phyloP scores from a whole-genome alignment of 2,797 vertebrate species.

The Delichon dasypus region DNA sequence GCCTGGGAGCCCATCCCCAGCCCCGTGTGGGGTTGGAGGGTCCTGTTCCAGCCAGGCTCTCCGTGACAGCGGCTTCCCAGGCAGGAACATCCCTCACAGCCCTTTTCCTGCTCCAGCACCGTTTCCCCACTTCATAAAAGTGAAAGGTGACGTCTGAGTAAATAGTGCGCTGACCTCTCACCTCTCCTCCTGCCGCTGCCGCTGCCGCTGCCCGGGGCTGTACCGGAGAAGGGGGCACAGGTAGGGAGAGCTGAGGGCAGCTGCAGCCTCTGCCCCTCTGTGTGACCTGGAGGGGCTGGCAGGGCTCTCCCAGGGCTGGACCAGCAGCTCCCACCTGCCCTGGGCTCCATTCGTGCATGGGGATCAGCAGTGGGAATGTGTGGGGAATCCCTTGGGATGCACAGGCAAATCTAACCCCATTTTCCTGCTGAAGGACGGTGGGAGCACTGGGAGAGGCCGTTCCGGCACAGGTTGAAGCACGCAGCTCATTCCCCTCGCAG shows the following conservation, averaged over 20 bases:
- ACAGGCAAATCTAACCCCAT: fast-evolving
- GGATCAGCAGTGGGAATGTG: neutral
- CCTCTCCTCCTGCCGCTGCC: neutral
- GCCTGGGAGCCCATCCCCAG: neutral
- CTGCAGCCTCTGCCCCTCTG: fast-evolving
- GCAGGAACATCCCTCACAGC: neutral
- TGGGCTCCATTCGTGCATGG: fast-evolving
- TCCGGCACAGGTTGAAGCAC: neutral
- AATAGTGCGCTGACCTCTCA: slow-evolving; percentile 77
- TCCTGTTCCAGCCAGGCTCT: neutral
- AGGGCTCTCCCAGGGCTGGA: neutral
- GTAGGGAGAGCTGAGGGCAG: neutral
- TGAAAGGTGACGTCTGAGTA: slow-evolving; percentile 73
- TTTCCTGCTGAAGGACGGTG: fast-evolving
- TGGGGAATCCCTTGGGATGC: neutral
- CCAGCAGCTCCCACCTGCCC: fast-evolving
- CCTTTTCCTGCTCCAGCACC: slow-evolving; percentile 52
- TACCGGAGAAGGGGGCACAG: fast-evolving
- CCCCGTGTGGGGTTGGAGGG: no score
- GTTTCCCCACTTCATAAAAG: slow-evolving; percentile 63
- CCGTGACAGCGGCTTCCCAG: neutral
- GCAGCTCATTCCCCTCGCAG: neutral
- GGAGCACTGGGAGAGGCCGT: fast-evolving
- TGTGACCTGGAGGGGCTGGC: neutral
- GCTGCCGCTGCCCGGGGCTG: neutral